phyloP scores from a whole-genome alignment of 2,888 invertebrate genomes.

The Zhuqinia jingwanae region DNA sequence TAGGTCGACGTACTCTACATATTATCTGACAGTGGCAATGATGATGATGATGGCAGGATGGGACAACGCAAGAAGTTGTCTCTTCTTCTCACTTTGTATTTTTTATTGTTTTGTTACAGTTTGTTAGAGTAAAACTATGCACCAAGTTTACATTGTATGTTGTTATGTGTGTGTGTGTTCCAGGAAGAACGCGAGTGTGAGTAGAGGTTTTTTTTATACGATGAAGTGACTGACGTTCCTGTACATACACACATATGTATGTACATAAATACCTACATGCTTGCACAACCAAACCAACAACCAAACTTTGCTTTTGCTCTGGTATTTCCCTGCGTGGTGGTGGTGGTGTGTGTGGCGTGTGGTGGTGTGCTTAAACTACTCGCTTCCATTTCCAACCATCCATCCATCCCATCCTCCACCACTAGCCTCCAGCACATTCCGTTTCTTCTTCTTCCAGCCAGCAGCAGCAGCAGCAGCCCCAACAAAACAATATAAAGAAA shows the following conservation, averaged over 20 bases:
- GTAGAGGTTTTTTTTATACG: no score
- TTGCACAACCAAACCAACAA: no score
- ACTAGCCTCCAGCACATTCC: constrained; percentile 43
- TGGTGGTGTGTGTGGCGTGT: no score
- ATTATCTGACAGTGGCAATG: not conserved
- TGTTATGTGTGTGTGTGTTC: not conserved
- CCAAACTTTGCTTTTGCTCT: no score
- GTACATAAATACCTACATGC: no score
- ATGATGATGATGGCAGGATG: not conserved
- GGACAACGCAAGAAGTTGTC: not conserved
- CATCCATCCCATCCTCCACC: not conserved
- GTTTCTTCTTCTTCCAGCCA: constrained; percentile 18
- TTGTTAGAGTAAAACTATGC: constrained; percentile 1
- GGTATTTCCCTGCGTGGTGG: no score
- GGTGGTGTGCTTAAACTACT: not conserved
- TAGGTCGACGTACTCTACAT: no score
- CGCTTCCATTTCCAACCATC: no score
- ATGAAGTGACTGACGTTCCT: constrained; percentile 41
- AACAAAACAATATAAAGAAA: constrained; percentile 1
- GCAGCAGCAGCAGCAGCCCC: constrained; percentile 27
- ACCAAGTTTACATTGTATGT: not conserved
- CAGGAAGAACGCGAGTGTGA: constrained; percentile 47
- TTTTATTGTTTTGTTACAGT: not conserved
- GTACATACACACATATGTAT: not conserved
- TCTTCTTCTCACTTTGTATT: not conserved